Evolutionary conservation across 2,113 vertebrate species (phyloP).

Genomic region (Paradoxurus hermaphroditus): DNA sequence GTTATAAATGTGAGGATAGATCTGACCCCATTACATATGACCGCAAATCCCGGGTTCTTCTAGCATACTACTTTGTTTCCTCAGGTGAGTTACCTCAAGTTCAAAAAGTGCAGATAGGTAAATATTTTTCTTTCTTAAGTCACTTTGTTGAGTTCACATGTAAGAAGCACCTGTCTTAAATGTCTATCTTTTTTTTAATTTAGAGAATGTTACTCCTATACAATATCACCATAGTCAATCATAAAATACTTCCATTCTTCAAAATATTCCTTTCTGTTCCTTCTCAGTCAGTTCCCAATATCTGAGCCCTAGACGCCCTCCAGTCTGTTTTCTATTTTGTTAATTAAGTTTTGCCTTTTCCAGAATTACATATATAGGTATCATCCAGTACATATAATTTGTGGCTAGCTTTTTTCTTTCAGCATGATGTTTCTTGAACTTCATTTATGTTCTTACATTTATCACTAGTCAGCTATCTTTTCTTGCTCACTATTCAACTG

Average conservation of each 20-base stretch:
- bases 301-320: neutral
- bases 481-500: neutral
- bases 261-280: neutral
- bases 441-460: neutral
- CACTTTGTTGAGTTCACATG: neutral
- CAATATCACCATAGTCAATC: neutral
- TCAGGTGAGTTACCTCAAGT: neutral
- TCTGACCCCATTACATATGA: neutral
- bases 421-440: neutral
- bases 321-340: neutral
- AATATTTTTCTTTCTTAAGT: neutral
- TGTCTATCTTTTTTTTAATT: neutral
- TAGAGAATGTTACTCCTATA: neutral
- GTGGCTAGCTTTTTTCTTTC: neutral
- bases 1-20: neutral
- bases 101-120: neutral
- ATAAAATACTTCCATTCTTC: neutral
- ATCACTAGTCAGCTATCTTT: neutral
- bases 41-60: fast-evolving
- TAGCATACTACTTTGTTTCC: fast-evolving
- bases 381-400: neutral
- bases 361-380: neutral
- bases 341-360: neutral
- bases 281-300: neutral
- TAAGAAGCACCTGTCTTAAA: neutral